A percentile compares a stretch with the other conserved stretches of the same genome.
phyloP scores from a whole-genome alignment of 2,113 vertebrate genomes.

The Pleuronectes platessa region DNA sequence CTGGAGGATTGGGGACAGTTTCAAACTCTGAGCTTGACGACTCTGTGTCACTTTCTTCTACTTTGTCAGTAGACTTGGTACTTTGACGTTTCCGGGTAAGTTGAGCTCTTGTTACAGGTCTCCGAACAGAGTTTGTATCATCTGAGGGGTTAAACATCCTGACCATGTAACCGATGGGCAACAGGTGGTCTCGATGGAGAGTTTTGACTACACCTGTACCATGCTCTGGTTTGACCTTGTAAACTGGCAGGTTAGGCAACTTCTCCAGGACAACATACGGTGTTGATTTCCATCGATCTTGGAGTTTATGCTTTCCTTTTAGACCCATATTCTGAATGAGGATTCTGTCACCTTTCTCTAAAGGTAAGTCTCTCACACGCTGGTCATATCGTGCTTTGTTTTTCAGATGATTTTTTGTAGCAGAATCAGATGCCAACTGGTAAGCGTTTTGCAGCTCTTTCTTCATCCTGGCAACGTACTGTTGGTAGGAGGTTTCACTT shows the following conservation, averaged over 20 bases:
- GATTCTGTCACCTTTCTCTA: background rate
- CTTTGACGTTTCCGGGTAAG: background rate
- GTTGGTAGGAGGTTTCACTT: background rate
- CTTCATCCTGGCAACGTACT: too few relatives aligned
- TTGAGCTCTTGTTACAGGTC: background rate
- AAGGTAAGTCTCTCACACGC: background rate
- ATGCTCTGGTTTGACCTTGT: too few relatives aligned
- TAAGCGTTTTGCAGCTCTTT: background rate
- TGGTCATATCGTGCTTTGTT: constrained; percentile 14
- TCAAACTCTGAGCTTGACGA: background rate
- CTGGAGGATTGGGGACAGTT: background rate
- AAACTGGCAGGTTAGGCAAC: background rate
- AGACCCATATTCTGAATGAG: background rate
- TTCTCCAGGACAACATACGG: constrained; percentile 1
- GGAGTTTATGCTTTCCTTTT: background rate
- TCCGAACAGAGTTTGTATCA: background rate
- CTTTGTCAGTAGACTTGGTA: background rate
- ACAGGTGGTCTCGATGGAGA: background rate
- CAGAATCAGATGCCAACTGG: background rate
- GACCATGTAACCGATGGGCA: constrained; percentile 10
- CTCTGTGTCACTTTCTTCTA: background rate
- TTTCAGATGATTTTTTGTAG: constrained; percentile 1
- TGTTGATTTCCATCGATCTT: too few relatives aligned
- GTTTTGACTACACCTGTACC: too few relatives aligned
- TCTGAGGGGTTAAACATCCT: background rate